Evolutionary conservation across 2,888 invertebrate genomes (phyloP), one percentile per base, ranked within the genome.

Genomic region (Himalopsyche japonica): DNA sequence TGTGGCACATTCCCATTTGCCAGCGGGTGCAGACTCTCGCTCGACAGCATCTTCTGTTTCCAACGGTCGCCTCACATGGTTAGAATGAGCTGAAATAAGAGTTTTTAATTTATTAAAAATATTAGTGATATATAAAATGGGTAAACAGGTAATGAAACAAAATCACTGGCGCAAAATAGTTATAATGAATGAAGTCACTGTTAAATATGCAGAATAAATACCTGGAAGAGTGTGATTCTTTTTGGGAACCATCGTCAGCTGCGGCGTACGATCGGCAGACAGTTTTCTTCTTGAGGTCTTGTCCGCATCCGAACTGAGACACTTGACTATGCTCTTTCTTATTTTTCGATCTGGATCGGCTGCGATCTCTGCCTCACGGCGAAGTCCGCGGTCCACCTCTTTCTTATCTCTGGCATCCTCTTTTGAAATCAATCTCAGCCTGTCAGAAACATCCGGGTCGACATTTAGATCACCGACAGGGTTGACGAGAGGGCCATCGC

Each of bases 1-100:
- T 0, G 94, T 93, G 0, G 91, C 91, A 89, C 96, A 96, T 86
- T 94, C 93, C 96, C 96, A 96, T 86, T 91, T 92, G 76, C 89
- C 89, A 3, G 82, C 76, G 10, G 82, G 37, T 8, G 49, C 47
- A 24, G 84, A 43, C 34, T 34, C 20, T 34, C 34, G 30, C 47
- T 48, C 43, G 27, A 70, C 70, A 1, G 5, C 12, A 2, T 70
- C 70, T 8, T 70, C 70, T 15, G 70, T 30, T 70, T 70, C 70
- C 12, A 30, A 70, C 10, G 15, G 70, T 0, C 70, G 70, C 30
- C 27, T 70, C 24, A 70, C 30, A 5, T 27, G 24, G 30, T 70
- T 70, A 12, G 70, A 70, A 70, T 70, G 77, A 12, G 20, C 77
- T 77, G 37, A 77, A 77, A 43, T 18, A 3, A n/a, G n/a, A n/a